A percentile compares a stretch with the other conserved stretches of the same genome.
phyloP scores from a whole-genome alignment of 2,113 vertebrate genomes.

The Embiotoca jacksoni region DNA sequence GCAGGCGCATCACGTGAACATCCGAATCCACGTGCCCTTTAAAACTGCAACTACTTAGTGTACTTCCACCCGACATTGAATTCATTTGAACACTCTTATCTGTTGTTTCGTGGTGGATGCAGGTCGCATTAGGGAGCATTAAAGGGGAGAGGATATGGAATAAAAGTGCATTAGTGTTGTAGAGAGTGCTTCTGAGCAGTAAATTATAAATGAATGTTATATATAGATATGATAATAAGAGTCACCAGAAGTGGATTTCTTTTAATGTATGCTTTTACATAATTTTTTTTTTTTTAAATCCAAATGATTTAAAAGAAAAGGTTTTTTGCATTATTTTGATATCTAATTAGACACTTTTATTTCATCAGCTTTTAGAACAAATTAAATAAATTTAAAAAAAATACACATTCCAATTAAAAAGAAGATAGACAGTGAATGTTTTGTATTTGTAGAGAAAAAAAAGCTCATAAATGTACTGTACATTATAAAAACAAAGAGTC shows the following conservation, averaged over 20 bases:
- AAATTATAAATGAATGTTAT: slow-evolving; percentile 56
- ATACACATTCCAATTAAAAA: not conserved
- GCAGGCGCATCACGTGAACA: not conserved
- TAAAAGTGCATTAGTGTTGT: slow-evolving; percentile 21
- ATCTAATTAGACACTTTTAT: not conserved
- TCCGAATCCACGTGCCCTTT: slow-evolving; percentile 15
- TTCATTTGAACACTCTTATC: not conserved
- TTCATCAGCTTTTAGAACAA: not conserved
- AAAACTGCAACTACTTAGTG: not conserved
- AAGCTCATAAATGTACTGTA: not conserved
- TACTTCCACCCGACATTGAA: not conserved
- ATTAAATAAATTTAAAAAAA: not conserved
- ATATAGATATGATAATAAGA: slow-evolving; percentile 50
- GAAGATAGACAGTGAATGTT: not conserved
- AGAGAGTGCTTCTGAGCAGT: slow-evolving; percentile 14
- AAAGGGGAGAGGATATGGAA: slow-evolving; percentile 1
- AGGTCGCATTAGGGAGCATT: not conserved
- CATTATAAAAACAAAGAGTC: not conserved
- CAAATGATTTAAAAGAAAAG: slow-evolving; percentile 7
- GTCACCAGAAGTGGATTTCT: slow-evolving; percentile 1
- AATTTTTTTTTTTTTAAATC: too few relatives aligned
- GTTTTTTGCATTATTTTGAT: not conserved
- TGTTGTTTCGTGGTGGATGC: not conserved
- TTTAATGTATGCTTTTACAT: not conserved
- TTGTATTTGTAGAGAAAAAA: not conserved